Percentiles rank a stretch among this genome's conserved stretches.
phyloP scores from a whole-genome alignment of 2,113 vertebrate genomes.

The Otolemur garnettii region DNA sequence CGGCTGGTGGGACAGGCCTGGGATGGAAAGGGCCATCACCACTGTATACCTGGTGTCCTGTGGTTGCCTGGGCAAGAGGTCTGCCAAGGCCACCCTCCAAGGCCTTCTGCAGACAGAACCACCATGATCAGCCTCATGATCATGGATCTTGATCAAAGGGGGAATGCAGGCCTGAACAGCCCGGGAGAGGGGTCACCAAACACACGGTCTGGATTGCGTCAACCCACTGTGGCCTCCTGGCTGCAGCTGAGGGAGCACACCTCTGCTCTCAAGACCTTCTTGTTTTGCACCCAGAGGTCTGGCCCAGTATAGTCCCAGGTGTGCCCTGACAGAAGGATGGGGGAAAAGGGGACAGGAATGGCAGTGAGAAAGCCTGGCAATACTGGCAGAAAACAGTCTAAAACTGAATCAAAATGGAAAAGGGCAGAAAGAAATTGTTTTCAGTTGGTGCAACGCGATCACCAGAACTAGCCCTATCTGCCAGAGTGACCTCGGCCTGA shows the following conservation, averaged over 20 bases:
- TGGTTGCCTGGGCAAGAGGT: background rate
- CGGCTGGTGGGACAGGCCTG: background rate
- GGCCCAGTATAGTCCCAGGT: background rate
- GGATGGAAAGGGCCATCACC: background rate
- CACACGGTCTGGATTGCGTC: background rate
- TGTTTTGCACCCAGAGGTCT: background rate
- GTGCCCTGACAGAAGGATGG: background rate
- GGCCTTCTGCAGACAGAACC: background rate
- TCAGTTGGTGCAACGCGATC: background rate
- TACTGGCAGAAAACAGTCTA: too few relatives aligned
- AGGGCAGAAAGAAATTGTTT: background rate
- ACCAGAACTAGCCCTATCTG: background rate
- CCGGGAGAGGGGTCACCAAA: background rate
- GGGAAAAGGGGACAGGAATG: background rate
- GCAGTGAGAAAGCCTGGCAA: background rate
- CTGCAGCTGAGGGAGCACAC: background rate
- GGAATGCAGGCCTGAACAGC: background rate
- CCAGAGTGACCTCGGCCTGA: background rate
- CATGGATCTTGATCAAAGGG: background rate
- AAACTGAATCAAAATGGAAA: background rate
- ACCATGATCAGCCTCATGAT: background rate
- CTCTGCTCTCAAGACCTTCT: background rate
- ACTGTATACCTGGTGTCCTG: background rate
- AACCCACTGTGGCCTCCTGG: background rate
- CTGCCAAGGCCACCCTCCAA: background rate